Percentiles rank a stretch among this genome's conserved stretches.
Conservation (phyloP, 2,888 invertebrate genomes). For the Cosmia pyralina region DNA sequence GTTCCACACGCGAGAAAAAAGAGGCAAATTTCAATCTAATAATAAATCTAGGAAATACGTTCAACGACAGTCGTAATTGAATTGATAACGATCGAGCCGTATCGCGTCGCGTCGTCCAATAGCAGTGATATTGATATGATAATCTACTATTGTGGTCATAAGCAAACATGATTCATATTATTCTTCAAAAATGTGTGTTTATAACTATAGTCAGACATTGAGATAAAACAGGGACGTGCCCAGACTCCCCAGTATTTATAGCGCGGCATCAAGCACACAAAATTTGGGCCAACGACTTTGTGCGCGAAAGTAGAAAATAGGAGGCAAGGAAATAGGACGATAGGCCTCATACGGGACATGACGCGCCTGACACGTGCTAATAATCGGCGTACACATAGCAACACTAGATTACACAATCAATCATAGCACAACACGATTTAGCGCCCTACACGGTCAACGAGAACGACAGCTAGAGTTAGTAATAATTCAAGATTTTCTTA, state of each 20-base stretch:
- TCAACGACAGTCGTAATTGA: slow-evolving; percentile 21
- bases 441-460: slow-evolving; percentile 6
- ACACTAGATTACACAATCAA: slow-evolving; percentile 17
- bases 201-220: slow-evolving; percentile 60
- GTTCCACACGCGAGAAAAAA: slow-evolving; percentile 17
- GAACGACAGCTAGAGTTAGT: not conserved
- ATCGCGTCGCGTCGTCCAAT: not conserved
- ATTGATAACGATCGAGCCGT: slow-evolving; percentile 39
- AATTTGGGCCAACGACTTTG: slow-evolving; percentile 79
- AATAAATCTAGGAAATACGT: slow-evolving; percentile 52
- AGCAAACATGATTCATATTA: slow-evolving; percentile 49
- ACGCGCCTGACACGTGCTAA: slow-evolving; percentile 14
- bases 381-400: slow-evolving; percentile 18
- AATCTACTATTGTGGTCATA: slow-evolving; percentile 41
- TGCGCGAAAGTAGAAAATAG: slow-evolving; percentile 68
- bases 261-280: slow-evolving; percentile 65
- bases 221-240: slow-evolving; percentile 71
- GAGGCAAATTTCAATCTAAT: slow-evolving; percentile 33
- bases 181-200: slow-evolving; percentile 32
- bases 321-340: slow-evolving; percentile 59
- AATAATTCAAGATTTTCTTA: slow-evolving; percentile 6
- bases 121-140: slow-evolving; percentile 32
- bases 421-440: not conserved
- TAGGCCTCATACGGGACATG: slow-evolving; percentile 37
- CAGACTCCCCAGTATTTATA: slow-evolving; percentile 75